Base-by-base conservation (phyloP, 1,140 invertebrate genomes). In the Rhagoletis pomonella region DNA sequence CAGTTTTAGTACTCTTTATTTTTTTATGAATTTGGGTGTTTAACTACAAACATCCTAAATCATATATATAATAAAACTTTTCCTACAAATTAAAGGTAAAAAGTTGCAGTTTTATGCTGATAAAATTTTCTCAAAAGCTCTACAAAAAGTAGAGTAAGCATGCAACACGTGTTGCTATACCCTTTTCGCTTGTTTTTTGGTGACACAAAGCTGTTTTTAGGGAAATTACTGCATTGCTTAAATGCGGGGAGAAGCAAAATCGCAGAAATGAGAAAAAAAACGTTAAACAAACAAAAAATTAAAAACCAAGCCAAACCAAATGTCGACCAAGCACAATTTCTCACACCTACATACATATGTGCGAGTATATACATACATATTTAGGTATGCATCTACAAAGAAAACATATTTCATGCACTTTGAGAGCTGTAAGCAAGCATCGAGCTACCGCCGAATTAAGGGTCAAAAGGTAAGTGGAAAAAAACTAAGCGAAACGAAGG, bases 321-420 rank as follows among this genome's bases (percentile, higher is more conserved):
- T 73, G 67, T 73, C 17, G 67, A 73, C 67, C 39, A 73, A 73
- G 17, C 67, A 14, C n/a, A n/a, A n/a, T n/a, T n/a, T n/a, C n/a
- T 73, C 67, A 44, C 44, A 42, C 67, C 39, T 44, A 73, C 14
- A 42, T 42, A 73, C 42, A 73, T 3, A 47, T 4, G 17, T 62
- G 4, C 60, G 14, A 44, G 1, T 55, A 73, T 6, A 14, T 5
- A 42, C 14, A 42, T n/a, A n/a, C n/a, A n/a, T n/a, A n/a, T n/a
- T n/a, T n/a, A n/a, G n/a, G n/a, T n/a, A n/a, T n/a, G n/a, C n/a
- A n/a, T n/a, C n/a, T n/a, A n/a, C n/a, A n/a, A n/a, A n/a, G n/a
- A n/a, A n/a, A n/a, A n/a, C n/a, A n/a, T n/a, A n/a, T 47, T 42
- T 1, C 4, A 47, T 44, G 39, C 10, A 4, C 67, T 73, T 73